Base-by-base conservation (phyloP, 2,113 vertebrate genomes). In the Rhinichthys klamathensis region DNA sequence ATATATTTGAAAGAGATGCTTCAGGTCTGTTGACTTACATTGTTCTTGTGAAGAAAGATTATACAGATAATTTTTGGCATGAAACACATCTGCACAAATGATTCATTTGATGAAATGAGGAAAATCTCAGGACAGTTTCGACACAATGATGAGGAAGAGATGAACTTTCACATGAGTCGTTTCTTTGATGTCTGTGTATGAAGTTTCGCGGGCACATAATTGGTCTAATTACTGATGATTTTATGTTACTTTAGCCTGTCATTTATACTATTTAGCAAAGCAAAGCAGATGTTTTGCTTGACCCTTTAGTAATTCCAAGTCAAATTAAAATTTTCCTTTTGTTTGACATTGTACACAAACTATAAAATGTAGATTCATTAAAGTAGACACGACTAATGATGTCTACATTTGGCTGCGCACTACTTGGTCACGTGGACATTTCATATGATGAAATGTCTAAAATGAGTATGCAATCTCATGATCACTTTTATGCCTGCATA, bases 341-440 rank as follows among this genome's bases (percentile, higher is more conserved):
- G 79, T 81, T 69, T 69, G 79, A 81, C 79, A 81, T 51, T 6
- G 38, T 49, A 9, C 41, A 11, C 41, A 21, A 51, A 35, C 79
- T 81, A 69, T 81, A 69, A 81, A 81, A 44, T 81, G 78, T 65
- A 69, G 61, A 51, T 81, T 69, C 11, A 69, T 51, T 81, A 67
- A 67, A 32, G 15, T 3, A 69, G 30, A 54, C 61, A 69, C 49
- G 18, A 81, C 25, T 54, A 32, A 76, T 69, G 41, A 32, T 51
- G 44, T 69, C 27, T 81, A 27, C 44, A 69, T 81, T 35, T 65
- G 4, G 16, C 6, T 51, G 35, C 49, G n/a, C 38, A 3, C 76
- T 32, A 30, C 27, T n/a, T 81, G 23, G 8, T 81, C 79, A 49
- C 25, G 10, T 49, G 25, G 8, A 30, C 30, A 30, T 30, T 30